phyloP scores from a whole-genome alignment of 2,113 vertebrate species.

The Nannospalax galili region DNA sequence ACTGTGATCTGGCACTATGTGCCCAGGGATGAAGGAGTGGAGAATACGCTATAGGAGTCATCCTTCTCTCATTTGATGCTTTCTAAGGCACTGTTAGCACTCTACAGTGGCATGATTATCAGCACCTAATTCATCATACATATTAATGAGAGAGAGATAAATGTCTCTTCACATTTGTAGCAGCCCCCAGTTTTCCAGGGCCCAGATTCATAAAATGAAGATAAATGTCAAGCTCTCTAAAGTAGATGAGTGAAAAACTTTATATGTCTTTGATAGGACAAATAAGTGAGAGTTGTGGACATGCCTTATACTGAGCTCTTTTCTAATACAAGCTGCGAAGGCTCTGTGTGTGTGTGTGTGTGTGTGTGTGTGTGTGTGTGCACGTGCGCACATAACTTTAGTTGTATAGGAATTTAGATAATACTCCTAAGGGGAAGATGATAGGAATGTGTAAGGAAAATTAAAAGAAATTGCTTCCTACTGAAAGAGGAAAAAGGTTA shows the following conservation, averaged over 20 bases:
- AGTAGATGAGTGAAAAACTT: not conserved
- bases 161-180: not conserved
- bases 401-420: not conserved
- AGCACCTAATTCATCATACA: not conserved
- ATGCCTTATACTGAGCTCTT: not conserved
- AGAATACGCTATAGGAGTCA: too few relatives aligned
- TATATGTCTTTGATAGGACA: not conserved
- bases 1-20: not conserved
- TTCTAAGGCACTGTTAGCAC: not conserved
- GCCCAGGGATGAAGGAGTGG: not conserved
- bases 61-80: not conserved
- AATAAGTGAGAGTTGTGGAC: not conserved
- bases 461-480: constrained; percentile 30
- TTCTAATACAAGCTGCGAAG: not conserved
- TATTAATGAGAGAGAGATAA: not conserved
- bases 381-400: not conserved
- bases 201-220: not conserved
- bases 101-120: not conserved
- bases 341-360: not conserved
- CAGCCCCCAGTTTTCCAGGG: not conserved
- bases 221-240: not conserved
- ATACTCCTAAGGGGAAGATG: not conserved
- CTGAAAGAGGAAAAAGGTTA: not conserved
- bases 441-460: constrained; percentile 17
- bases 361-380: not conserved